Conservation (phyloP, 2,113 vertebrate genomes). For the Lagopus leucura region DNA sequence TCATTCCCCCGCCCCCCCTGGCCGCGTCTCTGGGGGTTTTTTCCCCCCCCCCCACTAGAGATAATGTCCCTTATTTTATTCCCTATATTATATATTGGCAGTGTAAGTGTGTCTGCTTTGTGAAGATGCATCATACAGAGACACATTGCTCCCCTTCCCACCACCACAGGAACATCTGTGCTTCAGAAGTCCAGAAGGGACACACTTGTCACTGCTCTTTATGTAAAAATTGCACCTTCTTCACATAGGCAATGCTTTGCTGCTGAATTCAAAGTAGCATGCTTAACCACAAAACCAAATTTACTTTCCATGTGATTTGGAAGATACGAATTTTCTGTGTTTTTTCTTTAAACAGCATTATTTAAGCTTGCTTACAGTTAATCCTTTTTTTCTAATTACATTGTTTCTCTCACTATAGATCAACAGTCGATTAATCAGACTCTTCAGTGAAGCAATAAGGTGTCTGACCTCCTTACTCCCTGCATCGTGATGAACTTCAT, state of each 20-base stretch:
- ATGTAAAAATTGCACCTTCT: background rate
- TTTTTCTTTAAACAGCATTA: background rate
- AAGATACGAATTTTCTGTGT: background rate
- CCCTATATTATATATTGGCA: background rate
- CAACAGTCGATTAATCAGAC: conserved; percentile 56
- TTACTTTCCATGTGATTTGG: background rate
- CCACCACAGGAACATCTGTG: background rate
- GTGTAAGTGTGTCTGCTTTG: background rate
- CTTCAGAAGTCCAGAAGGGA: background rate
- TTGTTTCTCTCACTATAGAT: conserved; percentile 38
- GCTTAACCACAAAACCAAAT: background rate
- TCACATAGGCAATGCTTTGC: background rate
- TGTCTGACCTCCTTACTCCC: conserved; percentile 20
- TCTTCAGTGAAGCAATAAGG: conserved; percentile 6
- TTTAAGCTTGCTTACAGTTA: conserved; percentile 35
- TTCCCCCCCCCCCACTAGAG: background rate
- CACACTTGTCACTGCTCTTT: background rate
- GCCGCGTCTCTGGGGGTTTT: too few relatives aligned
- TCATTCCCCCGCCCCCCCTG: too few relatives aligned
- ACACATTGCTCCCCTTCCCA: background rate
- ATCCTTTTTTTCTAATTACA: conserved; percentile 62
- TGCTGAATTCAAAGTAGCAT: background rate
- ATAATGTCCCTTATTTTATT: background rate
- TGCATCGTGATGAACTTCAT: conserved; percentile 11
- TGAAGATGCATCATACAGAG: background rate